These are phyloP conservation scores for Heterodera filipjevi DNA, from an alignment of 2,888 invertebrate species.

Conservation along the genomic window DNA sequence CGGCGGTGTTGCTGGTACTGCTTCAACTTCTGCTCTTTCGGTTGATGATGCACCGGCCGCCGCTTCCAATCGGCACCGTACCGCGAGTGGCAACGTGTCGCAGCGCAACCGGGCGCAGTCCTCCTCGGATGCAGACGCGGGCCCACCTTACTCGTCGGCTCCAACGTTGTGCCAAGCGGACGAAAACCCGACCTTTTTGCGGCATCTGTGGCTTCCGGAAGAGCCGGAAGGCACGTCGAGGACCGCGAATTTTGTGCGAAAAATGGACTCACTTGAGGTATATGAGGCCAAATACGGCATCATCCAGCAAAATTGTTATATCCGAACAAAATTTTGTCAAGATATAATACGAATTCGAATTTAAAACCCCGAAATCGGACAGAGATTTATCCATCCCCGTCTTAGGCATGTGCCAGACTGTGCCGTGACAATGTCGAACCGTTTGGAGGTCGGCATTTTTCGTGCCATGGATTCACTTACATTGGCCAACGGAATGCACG, in stretches of 20 bases:
- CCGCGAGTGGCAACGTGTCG: no score
- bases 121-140: background rate
- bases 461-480: slow-evolving; percentile 42
- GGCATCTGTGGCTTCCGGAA: slow-evolving; percentile 25
- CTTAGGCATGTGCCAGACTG: slow-evolving; percentile 39
- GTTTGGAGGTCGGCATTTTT: slow-evolving; percentile 33
- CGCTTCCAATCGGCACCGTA: no score
- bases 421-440: slow-evolving; percentile 37
- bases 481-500: slow-evolving; percentile 10
- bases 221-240: slow-evolving; percentile 20
- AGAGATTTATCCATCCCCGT: no score
- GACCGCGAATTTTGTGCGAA: slow-evolving; percentile 35
- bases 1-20: background rate
- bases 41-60: no score
- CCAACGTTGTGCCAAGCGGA: slow-evolving; percentile 16
- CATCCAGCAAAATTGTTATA: no score
- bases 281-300: background rate
- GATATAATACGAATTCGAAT: no score
- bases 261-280: slow-evolving; percentile 40
- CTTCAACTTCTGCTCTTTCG: no score
- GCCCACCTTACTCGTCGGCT: background rate
- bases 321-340: no score
- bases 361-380: no score
- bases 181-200: slow-evolving; percentile 38
- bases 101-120: background rate